Evolutionary conservation across 1,140 invertebrate genomes (phyloP).

Genomic region (Drosophila pseudoananassae): DNA sequence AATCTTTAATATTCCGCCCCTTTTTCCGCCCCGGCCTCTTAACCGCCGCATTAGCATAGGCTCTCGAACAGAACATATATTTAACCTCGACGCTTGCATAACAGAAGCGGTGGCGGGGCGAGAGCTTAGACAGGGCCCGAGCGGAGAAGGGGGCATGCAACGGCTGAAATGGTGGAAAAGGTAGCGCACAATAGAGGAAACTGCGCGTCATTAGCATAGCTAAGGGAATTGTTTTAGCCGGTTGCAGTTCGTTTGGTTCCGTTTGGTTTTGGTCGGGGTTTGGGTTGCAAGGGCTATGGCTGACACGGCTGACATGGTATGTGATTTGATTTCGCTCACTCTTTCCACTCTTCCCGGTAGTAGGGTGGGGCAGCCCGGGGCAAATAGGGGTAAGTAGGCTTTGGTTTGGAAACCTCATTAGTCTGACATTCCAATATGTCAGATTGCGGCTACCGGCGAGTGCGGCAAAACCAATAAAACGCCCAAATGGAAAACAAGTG

Average conservation of each 20-base stretch:
- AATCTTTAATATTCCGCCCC: slow-evolving; percentile 34
- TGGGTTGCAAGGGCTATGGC: slow-evolving; percentile 11
- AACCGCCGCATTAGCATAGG: slow-evolving; percentile 38
- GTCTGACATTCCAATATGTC: slow-evolving; percentile 67
- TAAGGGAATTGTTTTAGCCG: slow-evolving; percentile 46
- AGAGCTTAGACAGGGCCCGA: slow-evolving; percentile 13
- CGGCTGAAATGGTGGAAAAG: slow-evolving; percentile 46
- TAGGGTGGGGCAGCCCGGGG: background rate
- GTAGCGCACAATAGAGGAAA: slow-evolving; percentile 55
- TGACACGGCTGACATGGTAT: slow-evolving; percentile 64
- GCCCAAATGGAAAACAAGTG: background rate
- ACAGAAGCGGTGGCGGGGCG: slow-evolving; percentile 12
- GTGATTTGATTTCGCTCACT: slow-evolving; percentile 69
- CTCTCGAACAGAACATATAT: slow-evolving; percentile 48
- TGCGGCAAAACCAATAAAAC: slow-evolving; percentile 32
- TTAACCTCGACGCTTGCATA: slow-evolving; percentile 36
- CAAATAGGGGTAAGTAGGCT: slow-evolving; percentile 62
- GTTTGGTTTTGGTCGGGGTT: slow-evolving; percentile 1
- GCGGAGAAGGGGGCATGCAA: background rate
- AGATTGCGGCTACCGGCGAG: slow-evolving; percentile 34
- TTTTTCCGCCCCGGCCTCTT: background rate
- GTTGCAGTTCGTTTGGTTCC: slow-evolving; percentile 41
- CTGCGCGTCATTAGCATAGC: slow-evolving; percentile 73
- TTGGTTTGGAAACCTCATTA: slow-evolving; percentile 74
- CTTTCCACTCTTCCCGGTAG: background rate